Base-by-base conservation (phyloP, 2,888 invertebrate genomes). In the Ophioninae sp. region DNA sequence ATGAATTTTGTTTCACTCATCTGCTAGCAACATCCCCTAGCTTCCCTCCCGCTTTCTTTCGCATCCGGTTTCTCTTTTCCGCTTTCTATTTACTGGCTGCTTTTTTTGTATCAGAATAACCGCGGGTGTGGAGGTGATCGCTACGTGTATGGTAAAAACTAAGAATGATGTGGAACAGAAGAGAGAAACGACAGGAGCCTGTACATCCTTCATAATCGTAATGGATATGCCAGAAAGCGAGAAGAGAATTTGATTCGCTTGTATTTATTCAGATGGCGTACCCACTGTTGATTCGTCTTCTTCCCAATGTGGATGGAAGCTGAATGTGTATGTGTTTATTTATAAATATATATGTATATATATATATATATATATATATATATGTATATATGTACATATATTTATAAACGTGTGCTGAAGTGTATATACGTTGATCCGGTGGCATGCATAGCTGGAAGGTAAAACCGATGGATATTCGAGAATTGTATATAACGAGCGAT, bases 231-330 rank as follows among this genome's bases (percentile, higher is more conserved):
- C 82, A 85, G 83, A 85, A 82, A 85, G 77, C 81, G 80, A 69
- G 81, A 82, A 80, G 84, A 81, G 69, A 82, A 85, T 85, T 85
- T 84, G 76, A 85, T 85, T 85, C 85, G 85, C 82, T 85, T 86
- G 81, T 86, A 85, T 86, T 86, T 86, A 85, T 84, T 85, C 86
- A 86, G 86, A 85, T 86, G 86, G 83, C 79, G 82, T 64, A 73
- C 74, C 77, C 80, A 74, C 73, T 41, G 77, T 74, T 78, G 73
- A 61, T 81, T 68, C 57, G 69, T 68, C 75, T 59, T 70, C 65
- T 69, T 20, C 30, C 64, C 41, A 7, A 13, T 50, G 21, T 50
- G 37, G 56, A 57, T 75, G 75, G 68, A 76, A 50, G 30, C 59
- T 73, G 68, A 57, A 69, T 77, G 64, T 72, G 37, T 57, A n/a